Evolutionary conservation across 2,888 invertebrate genomes (phyloP).

Genomic region (Nomada ferruginata): DNA sequence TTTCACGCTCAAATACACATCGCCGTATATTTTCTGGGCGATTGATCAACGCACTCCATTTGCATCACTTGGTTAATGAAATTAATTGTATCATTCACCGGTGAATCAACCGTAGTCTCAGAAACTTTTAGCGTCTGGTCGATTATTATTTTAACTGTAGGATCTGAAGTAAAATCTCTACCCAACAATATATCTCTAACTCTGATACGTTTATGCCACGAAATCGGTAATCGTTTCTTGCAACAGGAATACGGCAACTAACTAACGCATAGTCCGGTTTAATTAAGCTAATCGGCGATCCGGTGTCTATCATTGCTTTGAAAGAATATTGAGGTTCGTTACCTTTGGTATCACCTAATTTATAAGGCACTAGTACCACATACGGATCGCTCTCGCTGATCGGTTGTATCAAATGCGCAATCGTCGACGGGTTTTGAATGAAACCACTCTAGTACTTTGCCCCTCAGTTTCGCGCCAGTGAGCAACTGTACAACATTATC

Average conservation of each 20-base stretch:
- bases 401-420: neutral
- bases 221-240: neutral
- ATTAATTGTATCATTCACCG: no score
- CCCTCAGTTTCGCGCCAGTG: no score
- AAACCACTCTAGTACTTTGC: no score
- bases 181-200: neutral
- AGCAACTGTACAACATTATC: no score
- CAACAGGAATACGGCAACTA: neutral
- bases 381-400: neutral
- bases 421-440: neutral
- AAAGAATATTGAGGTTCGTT: neutral
- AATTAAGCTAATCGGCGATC: neutral
- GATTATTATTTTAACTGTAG: neutral
- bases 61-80: no score
- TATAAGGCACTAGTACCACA: neutral
- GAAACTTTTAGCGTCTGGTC: neutral
- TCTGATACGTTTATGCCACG: neutral
- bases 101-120: neutral
- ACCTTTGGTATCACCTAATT: neutral
- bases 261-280: neutral
- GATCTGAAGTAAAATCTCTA: neutral
- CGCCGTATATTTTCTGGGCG: neutral
- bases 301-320: neutral
- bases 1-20: neutral
- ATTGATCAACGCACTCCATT: no score